phyloP scores from a whole-genome alignment of 2,797 vertebrate species.

The Lophotriccus pileatus region DNA sequence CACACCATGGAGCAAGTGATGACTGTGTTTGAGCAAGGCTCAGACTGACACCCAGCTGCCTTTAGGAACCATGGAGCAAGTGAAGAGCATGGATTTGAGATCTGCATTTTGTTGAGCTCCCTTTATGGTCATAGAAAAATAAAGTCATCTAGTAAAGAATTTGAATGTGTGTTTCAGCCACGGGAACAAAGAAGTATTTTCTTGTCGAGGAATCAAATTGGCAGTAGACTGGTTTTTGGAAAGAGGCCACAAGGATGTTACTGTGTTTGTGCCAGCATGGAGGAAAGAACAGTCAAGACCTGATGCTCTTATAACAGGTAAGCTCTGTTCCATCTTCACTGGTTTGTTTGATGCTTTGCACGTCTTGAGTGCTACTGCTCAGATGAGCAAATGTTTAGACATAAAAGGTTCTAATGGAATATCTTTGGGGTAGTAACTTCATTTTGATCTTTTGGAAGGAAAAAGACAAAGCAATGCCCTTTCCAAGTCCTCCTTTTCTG shows the following conservation, averaged over 20 bases:
- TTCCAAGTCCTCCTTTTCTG: neutral
- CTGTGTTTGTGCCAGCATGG: constrained; percentile 95
- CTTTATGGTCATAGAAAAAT: neutral
- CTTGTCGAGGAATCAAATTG: constrained; percentile 93
- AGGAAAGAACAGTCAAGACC: constrained; percentile 95
- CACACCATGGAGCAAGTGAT: neutral
- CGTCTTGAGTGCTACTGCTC: neutral
- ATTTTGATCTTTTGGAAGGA: neutral
- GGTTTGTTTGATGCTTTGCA: neutral
- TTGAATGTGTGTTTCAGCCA: constrained; percentile 81
- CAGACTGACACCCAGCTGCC: neutral
- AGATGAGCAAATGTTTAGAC: neutral
- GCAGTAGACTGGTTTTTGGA: constrained; percentile 96
- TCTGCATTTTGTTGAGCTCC: neutral
- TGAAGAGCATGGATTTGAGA: neutral
- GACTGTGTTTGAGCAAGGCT: neutral
- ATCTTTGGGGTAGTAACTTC: neutral
- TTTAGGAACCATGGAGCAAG: neutral
- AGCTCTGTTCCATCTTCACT: neutral
- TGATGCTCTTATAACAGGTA: constrained; percentile 92
- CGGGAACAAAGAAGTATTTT: constrained; percentile 96
- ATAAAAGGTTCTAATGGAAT: neutral
- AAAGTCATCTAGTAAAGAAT: neutral
- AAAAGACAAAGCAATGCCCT: neutral
- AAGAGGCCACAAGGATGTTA: constrained; percentile 89